Conservation (phyloP, 2,113 vertebrate species). For the Anoplopoma fimbria region DNA sequence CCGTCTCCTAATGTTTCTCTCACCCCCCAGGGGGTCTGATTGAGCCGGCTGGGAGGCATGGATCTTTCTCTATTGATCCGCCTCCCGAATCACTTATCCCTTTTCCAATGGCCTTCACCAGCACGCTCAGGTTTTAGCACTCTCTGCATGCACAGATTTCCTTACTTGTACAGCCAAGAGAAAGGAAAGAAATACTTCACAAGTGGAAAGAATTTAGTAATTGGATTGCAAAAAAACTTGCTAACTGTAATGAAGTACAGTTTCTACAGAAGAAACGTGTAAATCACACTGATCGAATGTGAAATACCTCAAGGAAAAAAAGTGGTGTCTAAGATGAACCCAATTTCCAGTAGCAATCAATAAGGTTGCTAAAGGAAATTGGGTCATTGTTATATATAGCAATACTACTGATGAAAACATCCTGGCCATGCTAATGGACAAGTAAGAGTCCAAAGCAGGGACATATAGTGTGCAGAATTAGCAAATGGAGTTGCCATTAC, state of each 20-base stretch:
- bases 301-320: conserved; percentile 39
- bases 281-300: conserved; percentile 48
- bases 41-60: conserved; percentile 81
- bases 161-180: conserved; percentile 57
- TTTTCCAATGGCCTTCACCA: conserved; percentile 82
- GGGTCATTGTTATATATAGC: conserved; percentile 56
- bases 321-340: conserved; percentile 41
- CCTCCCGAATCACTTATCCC: conserved; percentile 84
- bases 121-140: conserved; percentile 74
- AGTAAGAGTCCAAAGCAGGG: conserved; percentile 47
- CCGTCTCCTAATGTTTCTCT: conserved; percentile 75
- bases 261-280: conserved; percentile 11
- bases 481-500: background rate
- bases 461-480: background rate
- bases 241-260: conserved; percentile 22
- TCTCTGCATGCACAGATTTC: conserved; percentile 67
- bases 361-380: conserved; percentile 54
- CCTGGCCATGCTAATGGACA: conserved; percentile 28
- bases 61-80: conserved; percentile 80
- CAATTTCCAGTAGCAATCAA: conserved; percentile 60
- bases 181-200: conserved; percentile 32
- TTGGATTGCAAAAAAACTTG: conserved; percentile 21
- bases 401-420: conserved; percentile 22
- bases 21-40: conserved; percentile 74
- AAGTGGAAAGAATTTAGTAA: conserved; percentile 42